phyloP scores from a whole-genome alignment of 1,140 invertebrate genomes.

The Cheumatopsyche charites region DNA sequence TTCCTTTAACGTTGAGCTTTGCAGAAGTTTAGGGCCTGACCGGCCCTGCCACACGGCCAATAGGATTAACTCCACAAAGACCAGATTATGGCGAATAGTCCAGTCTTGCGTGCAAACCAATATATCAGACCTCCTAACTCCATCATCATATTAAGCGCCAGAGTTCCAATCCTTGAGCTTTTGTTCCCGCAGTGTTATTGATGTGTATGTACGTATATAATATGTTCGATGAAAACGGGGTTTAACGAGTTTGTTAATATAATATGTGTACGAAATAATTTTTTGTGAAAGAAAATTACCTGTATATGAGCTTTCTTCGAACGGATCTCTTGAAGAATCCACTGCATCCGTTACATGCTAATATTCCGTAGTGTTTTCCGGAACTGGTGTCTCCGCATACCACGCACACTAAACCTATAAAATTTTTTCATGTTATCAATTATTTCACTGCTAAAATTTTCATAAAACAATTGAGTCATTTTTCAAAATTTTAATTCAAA shows the following conservation, averaged over 20 bases:
- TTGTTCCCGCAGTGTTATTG: slow-evolving; percentile 16
- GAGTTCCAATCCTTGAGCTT: slow-evolving; percentile 34
- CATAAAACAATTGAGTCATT: too few relatives aligned
- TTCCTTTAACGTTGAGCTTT: slow-evolving; percentile 25
- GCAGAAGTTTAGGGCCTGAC: slow-evolving; percentile 35
- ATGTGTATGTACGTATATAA: too few relatives aligned
- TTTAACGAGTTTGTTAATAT: neutral
- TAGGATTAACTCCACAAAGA: slow-evolving; percentile 39
- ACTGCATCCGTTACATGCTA: slow-evolving; percentile 99
- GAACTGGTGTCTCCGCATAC: slow-evolving; percentile 97
- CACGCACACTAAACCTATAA: slow-evolving; percentile 80
- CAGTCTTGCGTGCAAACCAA: slow-evolving; percentile 40
- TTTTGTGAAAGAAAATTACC: slow-evolving; percentile 63
- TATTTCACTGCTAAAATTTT: neutral
- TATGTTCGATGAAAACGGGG: too few relatives aligned
- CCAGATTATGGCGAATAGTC: slow-evolving; percentile 34
- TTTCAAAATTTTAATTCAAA: too few relatives aligned
- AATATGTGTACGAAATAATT: too few relatives aligned
- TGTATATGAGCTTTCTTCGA: slow-evolving; percentile 95
- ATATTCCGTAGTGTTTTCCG: slow-evolving; percentile 97
- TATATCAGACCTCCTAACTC: slow-evolving; percentile 40
- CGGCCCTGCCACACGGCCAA: slow-evolving; percentile 27
- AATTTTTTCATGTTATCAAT: neutral
- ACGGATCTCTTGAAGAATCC: slow-evolving; percentile 99
- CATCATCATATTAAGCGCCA: slow-evolving; percentile 31